Evolutionary conservation across 2,888 invertebrate genomes (phyloP).

Genomic region (Gari tellinella): DNA sequence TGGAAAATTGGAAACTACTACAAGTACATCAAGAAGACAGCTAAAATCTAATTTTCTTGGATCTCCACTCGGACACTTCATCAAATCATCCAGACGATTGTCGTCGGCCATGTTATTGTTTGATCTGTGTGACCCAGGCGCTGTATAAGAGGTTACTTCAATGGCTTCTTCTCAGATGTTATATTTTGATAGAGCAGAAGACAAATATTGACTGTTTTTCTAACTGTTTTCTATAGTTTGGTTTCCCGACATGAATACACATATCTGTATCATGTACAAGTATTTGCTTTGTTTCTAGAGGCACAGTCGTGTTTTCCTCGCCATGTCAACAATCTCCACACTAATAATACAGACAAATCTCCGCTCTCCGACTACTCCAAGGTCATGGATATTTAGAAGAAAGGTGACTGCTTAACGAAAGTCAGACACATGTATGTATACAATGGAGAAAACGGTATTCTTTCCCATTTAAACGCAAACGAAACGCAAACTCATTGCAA

Average conservation of each 20-base stretch:
- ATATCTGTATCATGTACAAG: too few species aligned
- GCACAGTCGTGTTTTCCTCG: background rate
- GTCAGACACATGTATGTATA: too few species aligned
- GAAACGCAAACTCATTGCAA: too few species aligned
- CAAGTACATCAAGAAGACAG: background rate
- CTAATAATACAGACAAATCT: too few species aligned
- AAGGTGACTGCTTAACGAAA: too few species aligned
- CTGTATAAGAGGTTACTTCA: background rate
- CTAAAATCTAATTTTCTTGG: slow-evolving; percentile 32
- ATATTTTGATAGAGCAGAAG: slow-evolving; percentile 7
- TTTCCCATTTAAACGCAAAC: too few species aligned
- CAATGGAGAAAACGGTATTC: too few species aligned
- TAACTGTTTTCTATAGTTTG: slow-evolving; percentile 7
- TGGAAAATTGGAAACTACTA: slow-evolving; percentile 26
- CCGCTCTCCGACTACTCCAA: too few species aligned
- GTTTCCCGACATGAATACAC: too few species aligned
- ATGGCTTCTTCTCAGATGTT: background rate
- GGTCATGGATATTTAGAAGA: too few species aligned
- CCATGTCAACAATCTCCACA: too few species aligned
- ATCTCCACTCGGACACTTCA: slow-evolving; percentile 23
- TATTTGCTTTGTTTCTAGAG: background rate
- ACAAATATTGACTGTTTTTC: slow-evolving; percentile 6
- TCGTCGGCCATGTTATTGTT: slow-evolving; percentile 6
- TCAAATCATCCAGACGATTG: slow-evolving; percentile 16
- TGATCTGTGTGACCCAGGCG: slow-evolving; percentile 5